Evolutionary conservation across 2,113 vertebrate genomes (phyloP), one percentile per base, ranked within the genome.

Genomic region (Macaca nemestrina): DNA sequence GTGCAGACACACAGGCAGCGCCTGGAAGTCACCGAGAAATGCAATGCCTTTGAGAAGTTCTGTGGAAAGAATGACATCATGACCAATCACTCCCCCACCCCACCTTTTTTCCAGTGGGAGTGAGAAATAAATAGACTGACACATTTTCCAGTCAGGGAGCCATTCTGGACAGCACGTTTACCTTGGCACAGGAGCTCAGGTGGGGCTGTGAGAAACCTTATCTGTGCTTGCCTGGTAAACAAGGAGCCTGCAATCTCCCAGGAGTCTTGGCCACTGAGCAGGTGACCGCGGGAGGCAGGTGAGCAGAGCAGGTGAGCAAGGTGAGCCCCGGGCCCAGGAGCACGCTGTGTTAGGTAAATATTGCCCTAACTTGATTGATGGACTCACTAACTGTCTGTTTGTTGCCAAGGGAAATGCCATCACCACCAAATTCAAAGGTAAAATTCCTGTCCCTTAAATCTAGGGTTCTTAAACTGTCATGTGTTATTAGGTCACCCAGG

Each of bases 61-160:
- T 10, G 87, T 96, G 96, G 98, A 99, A 98, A 98, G 97, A 98
- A 98, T 98, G 98, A 98, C 97, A 98, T 97, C 55, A 67, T 43
- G 61, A 96, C 88, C 76, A 83, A 75, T 82, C 94, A 94, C 95
- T 94, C 73, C 95, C 94, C 83, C 91, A 64, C 93, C 97, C 83
- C 79, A 75, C 96, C 6, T 79, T 98, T 98, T 98, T 98, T 97
- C 97, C 89, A 14, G 97, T 97, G 94, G 98, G 98, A 98, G 97
- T 98, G 97, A 94, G 98, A 99, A 98, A 98, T 98, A 98, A 97
- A 98, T 98, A 99, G 98, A 98, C 97, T 97, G 98, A 97, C 89
- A 16, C 88, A 96, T 67, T 97, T 93, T 97, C 97, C 96, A 98
- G 93, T 78, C 93, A 82, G 95, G 96, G 97, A 98, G 93, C 9